Base-by-base conservation (phyloP, 2,888 invertebrate genomes). In the Terebella lapidaria region DNA sequence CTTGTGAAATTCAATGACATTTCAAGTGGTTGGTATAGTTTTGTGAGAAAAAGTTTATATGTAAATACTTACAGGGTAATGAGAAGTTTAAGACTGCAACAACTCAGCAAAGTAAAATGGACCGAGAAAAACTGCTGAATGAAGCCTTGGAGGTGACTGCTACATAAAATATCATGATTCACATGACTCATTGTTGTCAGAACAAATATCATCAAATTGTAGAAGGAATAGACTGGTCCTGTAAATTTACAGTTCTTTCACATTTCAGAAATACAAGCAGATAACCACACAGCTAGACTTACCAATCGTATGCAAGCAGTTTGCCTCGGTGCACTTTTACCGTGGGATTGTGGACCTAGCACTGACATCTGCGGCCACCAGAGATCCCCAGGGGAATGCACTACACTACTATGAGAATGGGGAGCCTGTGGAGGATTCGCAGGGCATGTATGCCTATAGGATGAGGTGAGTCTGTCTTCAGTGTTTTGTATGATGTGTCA, bases 341-440 rank as follows among this genome's bases (percentile, higher is more conserved):
- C 86, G 88, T 26, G 94, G 94, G 0, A 89, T 96, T 1, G 88
- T 95, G 15, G 93, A 96, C 70, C 80, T 97, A 27, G 90, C 92
- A 71, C 85, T 90, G 1, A 86, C 88, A 5, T 91, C 92, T 75
- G 94, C 94, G 0, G 84, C 86, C 55, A 91, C 89, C 78, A 81
- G 90, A n/a, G 97, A 97, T 81, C 91, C 93, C 0, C 76, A 92
- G 70, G 88, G 91, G 72, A 86, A 91, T 61, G 96, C 91, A 0
- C 81, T 91, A 47, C 91, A 92, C 80, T 94, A 87, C 80, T 94
- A 94, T 79, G 87, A 87, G 74, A 90, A 89, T 71, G 89, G 89
- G 58, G 91, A 91, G 72, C 90, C 89, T 0, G 81, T 85, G 0
- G 91, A 91, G 65, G 94, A 94, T 80, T 85, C 88, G 59, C 90